These are phyloP conservation scores for Zaprionus bogoriensis DNA, from an alignment of 2,888 invertebrate species.

Conservation along the genomic window DNA sequence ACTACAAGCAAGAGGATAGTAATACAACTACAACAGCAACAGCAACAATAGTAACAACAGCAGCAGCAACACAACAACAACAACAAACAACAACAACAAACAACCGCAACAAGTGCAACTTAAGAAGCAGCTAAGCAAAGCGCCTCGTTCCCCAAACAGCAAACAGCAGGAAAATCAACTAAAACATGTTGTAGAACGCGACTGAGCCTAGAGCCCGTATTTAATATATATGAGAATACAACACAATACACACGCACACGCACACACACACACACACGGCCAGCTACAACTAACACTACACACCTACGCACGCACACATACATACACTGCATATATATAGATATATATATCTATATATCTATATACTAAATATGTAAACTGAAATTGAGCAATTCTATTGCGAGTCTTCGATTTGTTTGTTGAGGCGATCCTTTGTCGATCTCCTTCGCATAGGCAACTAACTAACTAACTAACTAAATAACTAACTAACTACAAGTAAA, in stretches of 20 bases:
- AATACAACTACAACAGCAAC: conserved; percentile 9
- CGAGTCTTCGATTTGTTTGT: conserved; percentile 41
- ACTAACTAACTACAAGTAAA: conserved; percentile 21
- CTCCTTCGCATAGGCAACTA: conserved; percentile 37
- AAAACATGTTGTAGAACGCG: conserved; percentile 45
- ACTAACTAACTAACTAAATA: conserved; percentile 27
- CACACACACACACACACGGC: conserved; percentile 10
- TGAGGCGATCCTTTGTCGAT: conserved; percentile 45
- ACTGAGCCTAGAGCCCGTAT: conserved; percentile 54
- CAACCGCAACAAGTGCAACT: conserved; percentile 11
- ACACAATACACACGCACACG: conserved; percentile 18
- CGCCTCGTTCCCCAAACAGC: conserved; percentile 1
- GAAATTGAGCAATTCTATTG: conserved; percentile 14
- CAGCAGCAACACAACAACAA: conserved; percentile 8
- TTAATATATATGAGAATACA: conserved; percentile 48
- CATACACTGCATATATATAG: conserved; percentile 2
- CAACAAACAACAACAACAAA: conserved; percentile 11
- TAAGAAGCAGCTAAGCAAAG: conserved; percentile 2
- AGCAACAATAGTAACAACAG: conserved; percentile 10
- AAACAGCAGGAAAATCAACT: conserved; percentile 7
- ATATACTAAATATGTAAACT: conserved; percentile 2
- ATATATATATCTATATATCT: conserved; percentile 6
- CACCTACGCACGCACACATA: conserved; percentile 1
- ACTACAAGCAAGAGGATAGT: conserved; percentile 14
- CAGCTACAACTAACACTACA: neutral